phyloP scores from a whole-genome alignment of 2,797 vertebrate genomes.

The Toxotes lorentzi region DNA sequence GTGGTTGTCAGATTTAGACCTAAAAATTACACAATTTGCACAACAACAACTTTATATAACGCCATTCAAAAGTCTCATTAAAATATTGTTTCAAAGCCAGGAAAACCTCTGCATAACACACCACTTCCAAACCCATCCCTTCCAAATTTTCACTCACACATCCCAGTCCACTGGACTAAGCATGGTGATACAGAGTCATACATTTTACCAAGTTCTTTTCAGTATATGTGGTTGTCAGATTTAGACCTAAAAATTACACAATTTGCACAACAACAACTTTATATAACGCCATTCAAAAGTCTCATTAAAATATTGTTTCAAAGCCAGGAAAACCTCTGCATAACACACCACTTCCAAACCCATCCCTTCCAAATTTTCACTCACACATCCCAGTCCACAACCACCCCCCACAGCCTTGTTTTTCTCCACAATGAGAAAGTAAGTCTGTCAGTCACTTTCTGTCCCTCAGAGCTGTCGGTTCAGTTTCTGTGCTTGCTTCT shows the following conservation, averaged over 20 bases:
- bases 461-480: conserved; percentile 85
- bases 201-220: not conserved
- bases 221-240: not conserved
- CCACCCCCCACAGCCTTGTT: conserved; percentile 20
- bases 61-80: conserved; percentile 21
- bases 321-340: conserved; percentile 25
- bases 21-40: conserved; percentile 27
- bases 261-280: conserved; percentile 19
- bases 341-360: conserved; percentile 6
- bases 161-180: conserved; percentile 37
- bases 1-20: conserved; percentile 3
- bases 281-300: conserved; percentile 19
- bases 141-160: conserved; percentile 20
- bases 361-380: conserved; percentile 16
- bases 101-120: conserved; percentile 17
- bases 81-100: conserved; percentile 20
- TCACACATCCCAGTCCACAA: conserved; percentile 36
- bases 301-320: conserved; percentile 18
- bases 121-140: conserved; percentile 9
- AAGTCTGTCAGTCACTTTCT: conserved; percentile 19
- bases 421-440: conserved; percentile 17
- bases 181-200: too few species aligned
- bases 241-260: conserved; percentile 20
- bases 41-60: conserved; percentile 12
- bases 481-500: conserved; percentile 88